Evolutionary conservation across 2,888 invertebrate genomes (phyloP).

Genomic region (Nasonia oneida): DNA sequence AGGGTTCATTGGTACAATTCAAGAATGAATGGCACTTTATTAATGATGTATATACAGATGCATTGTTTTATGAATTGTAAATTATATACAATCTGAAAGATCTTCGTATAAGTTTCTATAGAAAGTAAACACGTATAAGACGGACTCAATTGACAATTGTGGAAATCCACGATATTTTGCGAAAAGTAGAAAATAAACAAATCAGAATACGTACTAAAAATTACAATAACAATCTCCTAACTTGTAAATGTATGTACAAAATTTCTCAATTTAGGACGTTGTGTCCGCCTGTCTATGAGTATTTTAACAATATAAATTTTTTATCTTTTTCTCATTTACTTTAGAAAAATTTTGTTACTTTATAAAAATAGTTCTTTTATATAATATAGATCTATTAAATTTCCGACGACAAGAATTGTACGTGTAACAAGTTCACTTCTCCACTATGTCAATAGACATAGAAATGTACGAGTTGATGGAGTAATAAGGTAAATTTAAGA

Average conservation of each 20-base stretch:
- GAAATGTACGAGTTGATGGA: slow-evolving; percentile 24
- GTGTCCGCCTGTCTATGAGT: slow-evolving; percentile 24
- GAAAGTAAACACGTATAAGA: slow-evolving; percentile 47
- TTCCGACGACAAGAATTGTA: slow-evolving; percentile 42
- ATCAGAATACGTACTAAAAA: slow-evolving; percentile 48
- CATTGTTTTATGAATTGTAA: slow-evolving; percentile 67
- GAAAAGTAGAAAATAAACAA: slow-evolving; percentile 53
- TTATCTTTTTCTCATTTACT: slow-evolving; percentile 32
- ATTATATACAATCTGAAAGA: slow-evolving; percentile 67
- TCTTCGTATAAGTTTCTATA: slow-evolving; percentile 55
- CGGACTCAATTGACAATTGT: slow-evolving; percentile 27
- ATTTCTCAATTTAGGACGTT: slow-evolving; percentile 67
- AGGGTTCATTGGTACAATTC: slow-evolving; percentile 46
- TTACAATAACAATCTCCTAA: slow-evolving; percentile 48
- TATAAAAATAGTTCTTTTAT: slow-evolving; percentile 68
- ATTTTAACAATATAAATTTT: slow-evolving; percentile 45
- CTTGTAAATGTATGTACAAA: slow-evolving; percentile 69
- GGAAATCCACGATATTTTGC: slow-evolving; percentile 26
- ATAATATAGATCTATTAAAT: slow-evolving; percentile 56
- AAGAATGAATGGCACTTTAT: slow-evolving; percentile 77
- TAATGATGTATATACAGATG: slow-evolving; percentile 76
- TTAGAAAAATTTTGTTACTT: slow-evolving; percentile 61
- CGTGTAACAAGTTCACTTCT: slow-evolving; percentile 50
- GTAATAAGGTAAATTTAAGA: slow-evolving; percentile 45
- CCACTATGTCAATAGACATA: slow-evolving; percentile 53